phyloP scores from a whole-genome alignment of 2,888 invertebrate species.

The Nephrotoma appendiculata region DNA sequence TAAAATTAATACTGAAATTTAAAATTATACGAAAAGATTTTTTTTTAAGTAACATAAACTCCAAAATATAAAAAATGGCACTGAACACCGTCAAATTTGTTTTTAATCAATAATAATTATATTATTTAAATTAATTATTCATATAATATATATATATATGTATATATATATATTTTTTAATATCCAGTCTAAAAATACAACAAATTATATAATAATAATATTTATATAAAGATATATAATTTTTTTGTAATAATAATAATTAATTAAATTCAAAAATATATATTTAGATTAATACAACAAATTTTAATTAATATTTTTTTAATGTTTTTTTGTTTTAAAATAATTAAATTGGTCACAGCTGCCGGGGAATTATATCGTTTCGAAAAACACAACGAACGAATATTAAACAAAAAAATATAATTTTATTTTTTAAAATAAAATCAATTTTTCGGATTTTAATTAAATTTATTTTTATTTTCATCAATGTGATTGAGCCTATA shows the following conservation, averaged over 20 bases:
- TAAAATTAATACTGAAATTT: not conserved
- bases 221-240: not conserved
- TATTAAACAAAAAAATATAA: not conserved
- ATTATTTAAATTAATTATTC: not conserved
- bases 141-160: not conserved
- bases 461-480: constrained; percentile 1
- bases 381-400: not conserved
- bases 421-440: not conserved
- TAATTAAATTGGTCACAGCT: constrained; percentile 2
- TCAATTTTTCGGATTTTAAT: not conserved
- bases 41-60: not conserved
- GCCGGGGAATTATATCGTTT: constrained; percentile 4
- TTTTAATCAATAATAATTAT: not conserved
- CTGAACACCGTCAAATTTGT: not conserved
- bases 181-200: not conserved
- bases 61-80: not conserved
- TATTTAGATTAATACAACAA: not conserved
- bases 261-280: not conserved
- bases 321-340: not conserved
- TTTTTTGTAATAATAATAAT: not conserved
- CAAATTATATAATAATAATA: not conserved
- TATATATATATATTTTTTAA: not conserved
- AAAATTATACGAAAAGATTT: not conserved
- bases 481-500: constrained; percentile 6
- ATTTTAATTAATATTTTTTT: not conserved